Conservation (phyloP, 1,140 invertebrate species). For the Pomacea maculata region DNA sequence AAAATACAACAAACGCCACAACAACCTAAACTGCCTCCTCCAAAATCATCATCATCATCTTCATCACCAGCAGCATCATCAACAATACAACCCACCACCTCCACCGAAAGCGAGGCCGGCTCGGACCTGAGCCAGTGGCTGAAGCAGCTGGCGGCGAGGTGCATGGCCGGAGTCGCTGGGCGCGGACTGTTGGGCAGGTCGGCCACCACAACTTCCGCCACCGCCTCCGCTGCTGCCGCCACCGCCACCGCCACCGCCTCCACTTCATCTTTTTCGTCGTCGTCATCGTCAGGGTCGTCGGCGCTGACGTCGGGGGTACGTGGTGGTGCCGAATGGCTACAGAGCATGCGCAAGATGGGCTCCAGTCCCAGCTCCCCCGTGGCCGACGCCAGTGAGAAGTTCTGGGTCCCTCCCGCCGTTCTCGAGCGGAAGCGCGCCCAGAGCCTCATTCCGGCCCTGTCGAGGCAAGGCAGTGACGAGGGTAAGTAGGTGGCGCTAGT, state of each 20-base stretch:
- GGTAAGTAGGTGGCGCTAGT: constrained; percentile 32
- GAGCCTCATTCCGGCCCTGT: constrained; percentile 47
- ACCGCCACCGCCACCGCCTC: background rate
- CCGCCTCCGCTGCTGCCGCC: background rate
- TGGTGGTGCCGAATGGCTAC: constrained; percentile 37
- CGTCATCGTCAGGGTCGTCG: background rate
- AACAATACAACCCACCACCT: no score
- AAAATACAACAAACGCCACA: no score
- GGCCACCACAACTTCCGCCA: constrained; percentile 1
- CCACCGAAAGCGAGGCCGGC: no score
- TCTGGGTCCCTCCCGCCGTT: constrained; percentile 53
- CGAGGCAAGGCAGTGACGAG: constrained; percentile 46
- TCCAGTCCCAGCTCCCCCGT: constrained; percentile 41
- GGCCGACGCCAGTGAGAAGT: constrained; percentile 50
- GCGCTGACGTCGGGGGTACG: constrained; percentile 28
- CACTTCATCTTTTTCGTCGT: background rate
- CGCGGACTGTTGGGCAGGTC: constrained; percentile 7
- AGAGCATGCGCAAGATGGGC: constrained; percentile 42
- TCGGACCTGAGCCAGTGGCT: constrained; percentile 16
- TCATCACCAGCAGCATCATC: no score
- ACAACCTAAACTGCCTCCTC: no score
- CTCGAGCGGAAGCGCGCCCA: constrained; percentile 50
- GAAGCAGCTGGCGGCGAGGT: constrained; percentile 24
- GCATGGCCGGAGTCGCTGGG: constrained; percentile 31
- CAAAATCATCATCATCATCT: no score